Percentiles rank a stretch among this genome's conserved stretches.
phyloP scores from a whole-genome alignment of 2,113 vertebrate species.

The Cynoglossus semilaevis region DNA sequence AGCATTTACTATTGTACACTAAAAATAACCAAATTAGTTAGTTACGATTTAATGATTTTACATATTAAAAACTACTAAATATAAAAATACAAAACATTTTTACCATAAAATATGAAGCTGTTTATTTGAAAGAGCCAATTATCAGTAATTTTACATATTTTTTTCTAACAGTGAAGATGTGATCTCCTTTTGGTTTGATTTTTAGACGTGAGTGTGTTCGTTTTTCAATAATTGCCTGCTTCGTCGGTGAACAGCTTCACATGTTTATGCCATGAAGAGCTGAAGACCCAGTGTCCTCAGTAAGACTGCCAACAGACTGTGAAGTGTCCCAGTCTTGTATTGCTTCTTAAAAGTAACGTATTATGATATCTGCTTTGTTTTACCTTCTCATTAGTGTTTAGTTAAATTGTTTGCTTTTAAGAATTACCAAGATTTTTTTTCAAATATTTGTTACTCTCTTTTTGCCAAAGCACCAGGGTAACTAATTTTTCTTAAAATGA shows the following conservation, averaged over 20 bases:
- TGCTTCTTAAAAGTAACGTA: constrained; percentile 18
- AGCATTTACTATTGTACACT: too few relatives aligned
- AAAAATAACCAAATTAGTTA: too few relatives aligned
- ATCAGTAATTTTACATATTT: too few relatives aligned
- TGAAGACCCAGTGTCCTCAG: constrained; percentile 10
- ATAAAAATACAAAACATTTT: too few relatives aligned
- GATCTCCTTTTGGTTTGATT: not conserved
- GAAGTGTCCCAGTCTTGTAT: constrained; percentile 21
- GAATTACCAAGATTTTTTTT: constrained; percentile 9
- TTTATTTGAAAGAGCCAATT: too few relatives aligned
- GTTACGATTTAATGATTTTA: too few relatives aligned
- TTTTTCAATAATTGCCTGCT: not conserved
- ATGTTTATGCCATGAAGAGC: constrained; percentile 4
- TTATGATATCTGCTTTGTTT: constrained; percentile 36
- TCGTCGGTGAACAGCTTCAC: constrained; percentile 7
- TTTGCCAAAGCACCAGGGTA: constrained; percentile 8
- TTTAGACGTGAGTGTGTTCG: not conserved
- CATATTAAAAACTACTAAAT: too few relatives aligned
- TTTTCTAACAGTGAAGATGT: too few relatives aligned
- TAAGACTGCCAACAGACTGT: constrained; percentile 36
- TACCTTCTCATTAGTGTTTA: not conserved
- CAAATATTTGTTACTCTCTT: constrained; percentile 4
- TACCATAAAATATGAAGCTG: too few relatives aligned
- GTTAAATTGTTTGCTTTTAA: constrained; percentile 9
- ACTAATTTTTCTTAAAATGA: constrained; percentile 27